Percentiles rank a stretch among this genome's conserved stretches.
These are phyloP conservation scores for Clarias macrocephalus DNA, from an alignment of 2,113 vertebrate species.

Conservation along the genomic window DNA sequence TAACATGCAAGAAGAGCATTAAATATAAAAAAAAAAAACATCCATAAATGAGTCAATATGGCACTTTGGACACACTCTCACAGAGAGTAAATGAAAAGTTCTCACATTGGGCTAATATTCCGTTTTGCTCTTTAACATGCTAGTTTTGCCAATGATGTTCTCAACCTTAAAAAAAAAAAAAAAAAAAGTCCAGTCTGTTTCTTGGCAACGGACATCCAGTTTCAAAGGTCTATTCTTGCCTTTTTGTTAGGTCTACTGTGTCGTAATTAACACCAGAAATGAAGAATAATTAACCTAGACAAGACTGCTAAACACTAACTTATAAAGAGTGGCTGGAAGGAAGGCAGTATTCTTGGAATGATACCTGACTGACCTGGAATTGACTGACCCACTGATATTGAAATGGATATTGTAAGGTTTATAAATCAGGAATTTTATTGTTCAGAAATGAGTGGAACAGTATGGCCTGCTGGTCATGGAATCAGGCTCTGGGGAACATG, in stretches of 20 bases:
- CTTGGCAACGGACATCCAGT: neutral
- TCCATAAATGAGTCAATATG: conserved; percentile 31
- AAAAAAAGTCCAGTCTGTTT: neutral
- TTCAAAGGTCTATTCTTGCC: neutral
- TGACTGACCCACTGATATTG: neutral
- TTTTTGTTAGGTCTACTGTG: neutral
- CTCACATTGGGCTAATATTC: conserved; percentile 6
- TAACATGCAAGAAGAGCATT: conserved; percentile 34
- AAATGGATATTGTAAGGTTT: neutral
- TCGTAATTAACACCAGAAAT: neutral
- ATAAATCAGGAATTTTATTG: conserved; percentile 23
- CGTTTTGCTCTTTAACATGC: conserved; percentile 19
- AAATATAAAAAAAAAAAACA: neutral
- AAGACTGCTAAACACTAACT: conserved; percentile 10
- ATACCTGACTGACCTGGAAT: neutral
- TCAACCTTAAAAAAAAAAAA: neutral
- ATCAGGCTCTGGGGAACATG: conserved; percentile 39
- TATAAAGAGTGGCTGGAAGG: neutral
- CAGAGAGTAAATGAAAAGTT: conserved; percentile 23
- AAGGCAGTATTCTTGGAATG: conserved; percentile 11
- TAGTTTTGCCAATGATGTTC: conserved; percentile 13
- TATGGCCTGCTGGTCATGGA: conserved; percentile 50
- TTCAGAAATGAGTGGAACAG: conserved; percentile 6
- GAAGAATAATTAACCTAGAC: conserved; percentile 5
- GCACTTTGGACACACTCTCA: conserved; percentile 35